Evolutionary conservation across 64 coral and sea anemone species (phyloP).

Genomic region (Orbicella faveolata): DNA sequence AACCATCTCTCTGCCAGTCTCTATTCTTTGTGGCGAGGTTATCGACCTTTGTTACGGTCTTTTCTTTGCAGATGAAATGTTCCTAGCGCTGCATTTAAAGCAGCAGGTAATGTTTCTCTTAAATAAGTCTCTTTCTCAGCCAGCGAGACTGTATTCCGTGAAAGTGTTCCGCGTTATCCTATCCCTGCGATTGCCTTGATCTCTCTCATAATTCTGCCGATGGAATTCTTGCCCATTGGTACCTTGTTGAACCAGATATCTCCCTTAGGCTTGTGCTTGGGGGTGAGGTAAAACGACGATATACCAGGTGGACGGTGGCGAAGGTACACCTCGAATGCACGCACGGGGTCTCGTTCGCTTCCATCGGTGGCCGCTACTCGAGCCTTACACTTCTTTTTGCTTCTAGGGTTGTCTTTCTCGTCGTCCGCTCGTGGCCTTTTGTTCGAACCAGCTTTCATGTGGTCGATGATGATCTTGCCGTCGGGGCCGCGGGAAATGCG

Average conservation of each 20-base stretch:
- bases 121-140: neutral
- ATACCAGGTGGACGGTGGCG: slow-evolving; percentile 96
- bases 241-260: slow-evolving; percentile 99
- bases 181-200: slow-evolving; percentile 99
- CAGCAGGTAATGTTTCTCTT: neutral
- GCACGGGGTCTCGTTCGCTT: slow-evolving; percentile 93
- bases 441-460: slow-evolving; percentile 89
- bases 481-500: slow-evolving; percentile 93
- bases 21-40: neutral
- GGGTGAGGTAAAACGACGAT: slow-evolving; percentile 98
- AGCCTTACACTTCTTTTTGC: slow-evolving; percentile 95
- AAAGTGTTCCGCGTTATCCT: slow-evolving; percentile 51
- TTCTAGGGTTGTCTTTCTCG: slow-evolving; percentile 88
- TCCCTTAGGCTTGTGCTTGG: slow-evolving; percentile 99
- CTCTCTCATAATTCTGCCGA: slow-evolving; percentile 97
- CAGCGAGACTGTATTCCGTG: neutral
- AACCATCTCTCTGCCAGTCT: neutral
- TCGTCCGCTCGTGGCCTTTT: slow-evolving; percentile 77
- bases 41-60: slow-evolving; percentile 20
- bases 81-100: neutral
- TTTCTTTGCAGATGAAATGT: slow-evolving; percentile 15
- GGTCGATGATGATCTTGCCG: slow-evolving; percentile 95
- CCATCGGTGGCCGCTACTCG: slow-evolving; percentile 93
- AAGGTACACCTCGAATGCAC: slow-evolving; percentile 95
- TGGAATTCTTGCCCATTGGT: slow-evolving; percentile 99